A percentile compares a stretch with the other conserved stretches of the same genome.
These are phyloP conservation scores for Pristionchus mayeri DNA, from an alignment of 2,888 invertebrate species.

Conservation along the genomic window DNA sequence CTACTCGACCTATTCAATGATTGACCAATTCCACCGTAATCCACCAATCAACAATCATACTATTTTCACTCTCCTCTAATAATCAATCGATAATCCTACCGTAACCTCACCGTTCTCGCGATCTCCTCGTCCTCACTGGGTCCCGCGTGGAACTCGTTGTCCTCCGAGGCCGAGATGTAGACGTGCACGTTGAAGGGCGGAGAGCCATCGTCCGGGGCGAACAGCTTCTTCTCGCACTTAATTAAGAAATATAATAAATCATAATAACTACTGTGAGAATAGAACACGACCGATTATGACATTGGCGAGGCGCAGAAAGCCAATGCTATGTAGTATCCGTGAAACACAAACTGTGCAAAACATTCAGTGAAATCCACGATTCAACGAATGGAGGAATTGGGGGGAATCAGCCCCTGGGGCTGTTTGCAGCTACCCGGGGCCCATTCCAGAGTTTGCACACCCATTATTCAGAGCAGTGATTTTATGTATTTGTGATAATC, in stretches of 20 bases:
- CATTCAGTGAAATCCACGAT: too few species aligned
- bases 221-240: conserved; percentile 26
- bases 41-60: background rate
- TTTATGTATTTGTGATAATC: too few species aligned
- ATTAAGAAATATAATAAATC: background rate
- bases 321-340: too few species aligned
- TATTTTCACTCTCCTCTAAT: background rate
- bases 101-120: conserved; percentile 24
- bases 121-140: conserved; percentile 48
- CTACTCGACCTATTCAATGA: background rate
- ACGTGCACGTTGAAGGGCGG: conserved; percentile 10
- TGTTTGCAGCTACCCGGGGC: too few species aligned
- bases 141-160: conserved; percentile 50
- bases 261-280: background rate
- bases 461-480: too few species aligned
- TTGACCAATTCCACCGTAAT: background rate
- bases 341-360: too few species aligned
- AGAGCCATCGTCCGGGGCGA: conserved; percentile 37
- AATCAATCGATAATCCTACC: conserved; percentile 21
- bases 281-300: too few species aligned
- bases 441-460: too few species aligned
- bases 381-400: too few species aligned
- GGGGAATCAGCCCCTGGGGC: too few species aligned
- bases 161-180: conserved; percentile 34
- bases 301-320: too few species aligned